phyloP scores from a whole-genome alignment of 2,797 vertebrate species.

The Xiphorhynchus erythropygius region DNA sequence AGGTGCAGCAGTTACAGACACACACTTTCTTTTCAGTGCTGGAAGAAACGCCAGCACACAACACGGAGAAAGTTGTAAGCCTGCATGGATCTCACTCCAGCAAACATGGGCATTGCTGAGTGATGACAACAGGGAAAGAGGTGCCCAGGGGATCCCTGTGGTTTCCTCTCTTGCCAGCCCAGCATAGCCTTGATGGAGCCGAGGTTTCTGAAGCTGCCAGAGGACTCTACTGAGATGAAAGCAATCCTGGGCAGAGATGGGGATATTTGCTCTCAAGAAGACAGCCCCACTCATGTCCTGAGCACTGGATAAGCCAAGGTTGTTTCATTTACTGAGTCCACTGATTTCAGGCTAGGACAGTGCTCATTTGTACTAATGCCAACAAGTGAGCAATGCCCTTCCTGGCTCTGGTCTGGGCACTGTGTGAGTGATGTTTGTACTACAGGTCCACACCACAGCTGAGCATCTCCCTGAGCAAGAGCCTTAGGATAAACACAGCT shows the following conservation, averaged over 20 bases:
- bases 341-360: accelerated
- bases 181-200: background rate
- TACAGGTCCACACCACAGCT: background rate
- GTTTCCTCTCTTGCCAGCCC: background rate
- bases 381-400: background rate
- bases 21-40: background rate
- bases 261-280: background rate
- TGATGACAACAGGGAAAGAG: accelerated
- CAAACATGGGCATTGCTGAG: background rate
- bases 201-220: accelerated
- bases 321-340: background rate
- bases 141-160: accelerated
- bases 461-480: background rate
- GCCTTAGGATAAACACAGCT: background rate
- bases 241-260: accelerated
- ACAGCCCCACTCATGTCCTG: accelerated
- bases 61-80: background rate
- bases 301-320: background rate
- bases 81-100: background rate
- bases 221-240: background rate
- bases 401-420: background rate
- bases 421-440: background rate
- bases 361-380: background rate
- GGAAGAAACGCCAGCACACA: background rate
- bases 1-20: background rate